A percentile compares a stretch with the other conserved stretches of the same genome.
Evolutionary conservation across 1,140 invertebrate genomes (phyloP).

Genomic region (Pissodes strobi): DNA sequence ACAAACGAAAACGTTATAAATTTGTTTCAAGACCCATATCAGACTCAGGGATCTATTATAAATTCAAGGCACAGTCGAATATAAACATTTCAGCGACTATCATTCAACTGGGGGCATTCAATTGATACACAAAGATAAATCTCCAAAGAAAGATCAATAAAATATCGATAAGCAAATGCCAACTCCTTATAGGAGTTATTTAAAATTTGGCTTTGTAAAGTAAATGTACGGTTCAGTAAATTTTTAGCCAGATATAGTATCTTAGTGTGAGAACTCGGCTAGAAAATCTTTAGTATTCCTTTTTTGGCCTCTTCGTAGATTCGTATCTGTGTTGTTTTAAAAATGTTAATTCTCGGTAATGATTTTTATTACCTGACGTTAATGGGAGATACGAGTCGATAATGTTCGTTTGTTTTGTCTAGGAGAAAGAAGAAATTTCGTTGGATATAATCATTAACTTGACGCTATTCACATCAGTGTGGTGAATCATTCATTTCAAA

Average conservation of each 20-base stretch:
- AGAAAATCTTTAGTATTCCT: constrained; percentile 23
- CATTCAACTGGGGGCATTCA: constrained; percentile 19
- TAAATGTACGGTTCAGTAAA: constrained; percentile 17
- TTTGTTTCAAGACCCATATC: not conserved
- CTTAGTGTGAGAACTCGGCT: constrained; percentile 28
- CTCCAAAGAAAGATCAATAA: constrained; percentile 24
- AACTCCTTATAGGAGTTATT: constrained; percentile 25
- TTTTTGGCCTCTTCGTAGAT: constrained; percentile 22
- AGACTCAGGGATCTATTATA: constrained; percentile 13
- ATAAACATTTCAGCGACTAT: constrained; percentile 23
- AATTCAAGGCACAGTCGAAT: constrained; percentile 28
- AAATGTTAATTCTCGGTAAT: constrained; percentile 27
- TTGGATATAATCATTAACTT: no score
- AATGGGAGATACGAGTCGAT: constrained; percentile 16
- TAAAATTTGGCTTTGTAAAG: constrained; percentile 22
- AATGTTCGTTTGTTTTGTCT: no score
- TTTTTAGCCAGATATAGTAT: constrained; percentile 28
- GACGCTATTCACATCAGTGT: no score
- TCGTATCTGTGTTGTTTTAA: constrained; percentile 23
- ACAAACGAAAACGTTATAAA: constrained; percentile 11
- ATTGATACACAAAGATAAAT: constrained; percentile 31
- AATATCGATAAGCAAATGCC: constrained; percentile 31
- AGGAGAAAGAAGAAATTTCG: no score
- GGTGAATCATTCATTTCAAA: no score
- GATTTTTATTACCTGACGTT: constrained; percentile 11